These are phyloP conservation scores for Corythaeola cristata DNA, from an alignment of 2,113 vertebrate genomes.

Conservation along the genomic window DNA sequence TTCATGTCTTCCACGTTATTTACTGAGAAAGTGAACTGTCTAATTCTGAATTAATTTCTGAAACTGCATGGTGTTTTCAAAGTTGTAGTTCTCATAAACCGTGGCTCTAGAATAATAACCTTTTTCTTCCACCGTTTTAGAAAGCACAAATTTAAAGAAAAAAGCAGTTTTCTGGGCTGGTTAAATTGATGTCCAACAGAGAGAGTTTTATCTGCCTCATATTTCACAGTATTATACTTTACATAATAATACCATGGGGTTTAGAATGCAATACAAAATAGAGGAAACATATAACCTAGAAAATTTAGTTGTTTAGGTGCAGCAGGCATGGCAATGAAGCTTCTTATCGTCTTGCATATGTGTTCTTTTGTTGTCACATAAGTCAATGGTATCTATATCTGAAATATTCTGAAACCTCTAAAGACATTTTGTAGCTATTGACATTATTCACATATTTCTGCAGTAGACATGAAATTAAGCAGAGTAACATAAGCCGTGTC, in stretches of 20 bases:
- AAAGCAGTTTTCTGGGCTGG: neutral
- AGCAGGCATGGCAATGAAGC: neutral
- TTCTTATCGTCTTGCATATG: fast-evolving
- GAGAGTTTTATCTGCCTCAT: neutral
- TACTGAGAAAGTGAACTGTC: neutral
- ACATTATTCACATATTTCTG: neutral
- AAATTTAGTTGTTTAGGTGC: neutral
- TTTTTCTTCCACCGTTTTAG: neutral
- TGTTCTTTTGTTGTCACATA: neutral
- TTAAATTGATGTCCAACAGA: neutral
- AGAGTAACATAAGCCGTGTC: neutral
- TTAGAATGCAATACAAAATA: neutral
- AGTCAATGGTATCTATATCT: neutral
- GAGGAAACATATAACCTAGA: neutral
- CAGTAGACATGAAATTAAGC: neutral
- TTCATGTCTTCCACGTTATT: neutral
- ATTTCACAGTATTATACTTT: neutral
- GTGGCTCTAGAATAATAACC: neutral
- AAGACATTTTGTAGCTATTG: neutral
- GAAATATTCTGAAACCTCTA: neutral
- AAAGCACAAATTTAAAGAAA: neutral
- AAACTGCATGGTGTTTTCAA: neutral
- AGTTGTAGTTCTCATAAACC: neutral
- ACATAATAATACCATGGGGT: neutral
- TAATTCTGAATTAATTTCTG: neutral